Evolutionary conservation across 2,888 invertebrate genomes (phyloP), one percentile per base, ranked within the genome.

Genomic region (Rugalucina vietnamica): DNA sequence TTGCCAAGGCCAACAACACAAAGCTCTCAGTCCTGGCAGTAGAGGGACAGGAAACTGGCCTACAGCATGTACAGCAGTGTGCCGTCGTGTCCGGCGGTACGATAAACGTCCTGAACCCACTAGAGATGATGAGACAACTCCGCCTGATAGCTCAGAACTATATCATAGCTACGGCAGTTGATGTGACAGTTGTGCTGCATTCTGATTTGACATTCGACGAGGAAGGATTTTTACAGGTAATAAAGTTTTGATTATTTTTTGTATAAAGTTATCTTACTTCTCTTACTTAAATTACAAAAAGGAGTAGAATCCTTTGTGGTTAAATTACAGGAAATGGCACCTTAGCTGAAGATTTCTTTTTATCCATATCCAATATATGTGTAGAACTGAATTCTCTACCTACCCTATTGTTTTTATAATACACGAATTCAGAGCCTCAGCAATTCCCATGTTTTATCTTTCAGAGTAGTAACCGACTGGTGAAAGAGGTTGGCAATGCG

Each of bases 51-150:
- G 86, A 90, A 0, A 89, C 90, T 4, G 90, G 89, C 0, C 80
- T 93, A 65, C 87, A 88, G 37, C 77, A 88, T 36, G 91, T 93
- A 0, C 88, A 90, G 50, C 85, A 87, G 50, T 90, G 90, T 79
- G 93, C 93, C 2, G 81, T 90, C 12, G 82, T 89, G 14, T 91
- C 93, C 21, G 91, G 91, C 1, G 93, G 93, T 34, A 89, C 91
- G 43, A 88, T 93, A 36, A 93, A 92, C 85, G 89, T 92, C 36
- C 89, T 93, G 21, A 90, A 93, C 71, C 93, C 93, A 5, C 79
- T 91, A 43, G 93, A 93, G 86, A 91, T 93, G 76, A 90, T 92
- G 81, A 82, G 93, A n/a, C 92, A 93, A 83, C 84, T 93, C 24
- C 85, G 93, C 1, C 83, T 91, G 29, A 92, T 93, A 49, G 88